These are phyloP conservation scores for Armadillidium nasatum DNA, from an alignment of 1,140 invertebrate genomes.

Conservation along the genomic window DNA sequence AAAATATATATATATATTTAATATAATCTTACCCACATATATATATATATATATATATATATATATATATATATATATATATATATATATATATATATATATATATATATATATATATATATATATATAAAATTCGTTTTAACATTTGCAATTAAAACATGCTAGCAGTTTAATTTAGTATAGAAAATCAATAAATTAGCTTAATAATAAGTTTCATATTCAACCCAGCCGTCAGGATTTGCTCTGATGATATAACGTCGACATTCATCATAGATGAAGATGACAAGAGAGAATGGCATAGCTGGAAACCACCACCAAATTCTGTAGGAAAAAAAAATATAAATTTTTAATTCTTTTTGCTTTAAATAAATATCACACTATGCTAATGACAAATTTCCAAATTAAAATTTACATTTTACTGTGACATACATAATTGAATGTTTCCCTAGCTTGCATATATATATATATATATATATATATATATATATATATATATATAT, in stretches of 20 bases:
- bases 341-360: too few relatives aligned
- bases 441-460: too few relatives aligned
- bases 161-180: not conserved
- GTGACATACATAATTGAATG: too few relatives aligned
- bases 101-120: conserved; percentile 8
- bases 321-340: conserved; percentile 48
- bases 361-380: too few relatives aligned
- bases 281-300: conserved; percentile 67
- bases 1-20: not conserved
- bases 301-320: conserved; percentile 70
- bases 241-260: conserved; percentile 63
- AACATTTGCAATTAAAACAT: not conserved
- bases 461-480: too few relatives aligned
- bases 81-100: conserved; percentile 8
- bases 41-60: conserved; percentile 6
- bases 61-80: conserved; percentile 4
- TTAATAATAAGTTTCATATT: conserved; percentile 75
- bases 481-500: too few relatives aligned
- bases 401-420: too few relatives aligned
- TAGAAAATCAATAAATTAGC: not conserved
- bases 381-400: too few relatives aligned
- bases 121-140: not conserved
- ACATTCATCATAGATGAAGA: conserved; percentile 73
- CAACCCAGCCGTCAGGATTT: conserved; percentile 63
- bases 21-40: too few relatives aligned